phyloP scores from a whole-genome alignment of 2,113 vertebrate genomes.

The Electrona antarctica region DNA sequence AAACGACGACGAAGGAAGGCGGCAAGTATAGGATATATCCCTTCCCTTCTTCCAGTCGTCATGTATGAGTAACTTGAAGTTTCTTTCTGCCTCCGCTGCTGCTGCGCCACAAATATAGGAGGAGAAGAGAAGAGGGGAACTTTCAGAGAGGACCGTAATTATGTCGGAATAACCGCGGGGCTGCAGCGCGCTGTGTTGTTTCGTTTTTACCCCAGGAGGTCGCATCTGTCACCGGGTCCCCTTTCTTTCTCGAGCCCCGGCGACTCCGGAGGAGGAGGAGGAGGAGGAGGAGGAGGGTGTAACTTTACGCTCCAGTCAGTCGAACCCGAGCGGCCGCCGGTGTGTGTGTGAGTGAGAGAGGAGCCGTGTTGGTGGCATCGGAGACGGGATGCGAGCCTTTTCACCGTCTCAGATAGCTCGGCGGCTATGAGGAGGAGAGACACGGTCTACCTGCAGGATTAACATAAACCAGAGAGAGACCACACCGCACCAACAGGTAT shows the following conservation, averaged over 20 bases:
- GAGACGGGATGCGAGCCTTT: constrained; percentile 70
- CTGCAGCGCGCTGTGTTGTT: constrained; percentile 19
- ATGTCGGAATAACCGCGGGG: constrained; percentile 34
- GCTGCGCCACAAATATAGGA: constrained; percentile 16
- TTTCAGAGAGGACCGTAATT: constrained; percentile 53
- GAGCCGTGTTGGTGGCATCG: constrained; percentile 47
- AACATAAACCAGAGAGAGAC: constrained; percentile 59
- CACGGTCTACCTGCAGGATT: constrained; percentile 69
- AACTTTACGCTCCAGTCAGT: constrained; percentile 60
- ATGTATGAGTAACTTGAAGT: constrained; percentile 57
- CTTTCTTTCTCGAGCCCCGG: neutral
- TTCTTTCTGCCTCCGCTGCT: constrained; percentile 15
- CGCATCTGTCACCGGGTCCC: constrained; percentile 18
- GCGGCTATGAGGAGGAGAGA: constrained; percentile 70
- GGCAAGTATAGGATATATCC: constrained; percentile 26
- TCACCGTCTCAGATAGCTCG: constrained; percentile 67
- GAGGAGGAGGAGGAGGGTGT: constrained; percentile 60
- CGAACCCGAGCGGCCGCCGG: constrained; percentile 49
- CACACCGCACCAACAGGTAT: constrained; percentile 79
- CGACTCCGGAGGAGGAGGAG: constrained; percentile 47
- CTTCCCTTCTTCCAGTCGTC: neutral
- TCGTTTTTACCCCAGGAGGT: constrained; percentile 16
- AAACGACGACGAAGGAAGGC: neutral
- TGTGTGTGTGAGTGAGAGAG: constrained; percentile 28
- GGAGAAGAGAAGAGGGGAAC: constrained; percentile 52